phyloP scores from a whole-genome alignment of 2,797 vertebrate genomes.

The Cossypha dichroa region DNA sequence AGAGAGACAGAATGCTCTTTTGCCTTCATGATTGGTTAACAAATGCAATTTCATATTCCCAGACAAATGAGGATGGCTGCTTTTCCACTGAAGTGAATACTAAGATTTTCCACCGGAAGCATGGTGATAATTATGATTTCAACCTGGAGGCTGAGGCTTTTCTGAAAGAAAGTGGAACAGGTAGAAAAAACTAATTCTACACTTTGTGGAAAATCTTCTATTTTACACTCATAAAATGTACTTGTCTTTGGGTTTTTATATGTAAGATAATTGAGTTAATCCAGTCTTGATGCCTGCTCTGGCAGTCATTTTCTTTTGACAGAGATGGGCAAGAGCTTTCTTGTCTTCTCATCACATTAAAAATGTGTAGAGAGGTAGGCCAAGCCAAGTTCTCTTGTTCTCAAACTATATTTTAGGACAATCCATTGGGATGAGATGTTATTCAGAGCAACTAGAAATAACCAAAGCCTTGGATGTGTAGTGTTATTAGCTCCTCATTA shows the following conservation, averaged over 20 bases:
- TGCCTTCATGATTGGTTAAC: not conserved
- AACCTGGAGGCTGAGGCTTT: conserved; percentile 40
- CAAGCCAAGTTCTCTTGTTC: not conserved
- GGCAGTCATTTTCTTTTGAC: not conserved
- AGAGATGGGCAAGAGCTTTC: not conserved
- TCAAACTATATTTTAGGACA: not conserved
- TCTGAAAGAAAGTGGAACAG: conserved; percentile 62
- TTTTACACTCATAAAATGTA: not conserved
- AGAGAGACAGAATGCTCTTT: not conserved
- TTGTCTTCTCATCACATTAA: not conserved
- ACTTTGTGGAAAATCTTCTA: not conserved
- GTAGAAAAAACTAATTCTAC: not conserved
- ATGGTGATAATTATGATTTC: conserved; percentile 32
- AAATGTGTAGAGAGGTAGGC: not conserved
- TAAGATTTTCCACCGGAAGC: conserved; percentile 26
- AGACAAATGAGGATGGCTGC: conserved; percentile 41
- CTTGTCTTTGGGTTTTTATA: not conserved
- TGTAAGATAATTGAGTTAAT: not conserved
- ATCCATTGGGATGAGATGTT: not conserved
- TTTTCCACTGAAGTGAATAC: conserved; percentile 24
- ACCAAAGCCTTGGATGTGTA: not conserved
- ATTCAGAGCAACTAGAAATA: not conserved
- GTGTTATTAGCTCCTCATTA: not conserved
- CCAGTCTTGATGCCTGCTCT: not conserved
- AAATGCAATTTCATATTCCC: not conserved